Percentiles rank a stretch among this genome's conserved stretches.
These are phyloP conservation scores for Callopanchax toddi DNA, from an alignment of 2,113 vertebrate genomes.

Conservation along the genomic window DNA sequence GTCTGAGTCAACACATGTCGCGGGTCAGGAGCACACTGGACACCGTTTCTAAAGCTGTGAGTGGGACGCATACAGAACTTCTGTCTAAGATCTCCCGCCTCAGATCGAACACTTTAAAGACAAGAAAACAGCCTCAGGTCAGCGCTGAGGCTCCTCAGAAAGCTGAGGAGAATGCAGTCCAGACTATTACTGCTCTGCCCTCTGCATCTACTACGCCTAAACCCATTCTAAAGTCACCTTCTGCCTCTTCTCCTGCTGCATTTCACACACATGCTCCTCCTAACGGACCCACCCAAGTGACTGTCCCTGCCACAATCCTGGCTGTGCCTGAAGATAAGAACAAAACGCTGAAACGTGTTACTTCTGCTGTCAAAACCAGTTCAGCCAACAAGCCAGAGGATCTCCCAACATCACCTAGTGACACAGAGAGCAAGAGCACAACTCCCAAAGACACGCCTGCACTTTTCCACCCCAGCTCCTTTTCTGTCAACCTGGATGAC, in stretches of 20 bases:
- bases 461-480: slow-evolving; percentile 86
- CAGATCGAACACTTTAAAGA: slow-evolving; percentile 78
- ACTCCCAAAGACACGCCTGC: slow-evolving; percentile 46
- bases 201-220: slow-evolving; percentile 31
- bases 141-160: slow-evolving; percentile 56
- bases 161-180: slow-evolving; percentile 46
- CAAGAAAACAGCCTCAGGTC: slow-evolving; percentile 68
- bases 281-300: slow-evolving; percentile 15
- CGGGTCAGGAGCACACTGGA: slow-evolving; percentile 89
- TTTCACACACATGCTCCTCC: slow-evolving; percentile 16
- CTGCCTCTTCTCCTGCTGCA: slow-evolving; percentile 26
- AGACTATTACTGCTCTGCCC: slow-evolving; percentile 1
- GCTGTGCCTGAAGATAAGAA: slow-evolving; percentile 42
- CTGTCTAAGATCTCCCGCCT: slow-evolving; percentile 86
- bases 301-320: neutral
- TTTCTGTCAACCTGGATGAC: slow-evolving; percentile 88
- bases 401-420: slow-evolving; percentile 8
- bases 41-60: slow-evolving; percentile 91
- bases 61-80: slow-evolving; percentile 87
- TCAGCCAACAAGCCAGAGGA: slow-evolving; percentile 45
- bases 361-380: slow-evolving; percentile 40
- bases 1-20: slow-evolving; percentile 87
- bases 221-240: slow-evolving; percentile 5
- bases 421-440: slow-evolving; percentile 33
- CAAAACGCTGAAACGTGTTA: slow-evolving; percentile 62